These are phyloP conservation scores for Pseudopodoces humilis DNA, from an alignment of 2,113 vertebrate species.

Conservation along the genomic window DNA sequence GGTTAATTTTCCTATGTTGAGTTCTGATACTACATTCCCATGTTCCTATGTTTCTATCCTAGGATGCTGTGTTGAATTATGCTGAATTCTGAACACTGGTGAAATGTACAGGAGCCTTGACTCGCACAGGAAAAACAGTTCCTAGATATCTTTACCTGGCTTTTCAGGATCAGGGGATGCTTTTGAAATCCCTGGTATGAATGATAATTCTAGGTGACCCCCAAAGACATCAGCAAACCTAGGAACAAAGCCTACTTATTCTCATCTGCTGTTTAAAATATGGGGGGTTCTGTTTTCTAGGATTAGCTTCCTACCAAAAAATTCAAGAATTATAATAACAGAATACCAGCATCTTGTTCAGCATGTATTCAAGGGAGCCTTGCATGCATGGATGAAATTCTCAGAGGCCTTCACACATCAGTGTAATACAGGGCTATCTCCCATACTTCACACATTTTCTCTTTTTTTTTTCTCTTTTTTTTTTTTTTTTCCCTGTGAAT, in stretches of 20 bases:
- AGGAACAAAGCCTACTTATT: neutral
- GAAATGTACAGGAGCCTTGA: neutral
- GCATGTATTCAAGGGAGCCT: neutral
- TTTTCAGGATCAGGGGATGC: neutral
- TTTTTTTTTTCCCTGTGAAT: neutral
- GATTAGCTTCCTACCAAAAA: neutral
- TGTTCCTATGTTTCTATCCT: neutral
- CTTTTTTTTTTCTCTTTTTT: too few species aligned
- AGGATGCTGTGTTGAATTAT: neutral
- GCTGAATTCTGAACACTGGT: neutral
- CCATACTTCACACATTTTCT: neutral
- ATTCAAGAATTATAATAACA: neutral
- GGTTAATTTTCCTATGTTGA: neutral
- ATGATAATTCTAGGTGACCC: neutral
- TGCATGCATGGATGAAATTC: neutral
- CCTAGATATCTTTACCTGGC: neutral
- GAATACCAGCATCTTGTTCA: neutral
- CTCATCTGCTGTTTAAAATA: neutral
- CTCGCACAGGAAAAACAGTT: neutral
- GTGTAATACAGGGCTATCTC: neutral
- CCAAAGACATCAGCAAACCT: neutral
- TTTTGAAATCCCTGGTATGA: neutral
- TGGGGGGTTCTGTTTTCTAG: neutral
- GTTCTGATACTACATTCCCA: neutral
- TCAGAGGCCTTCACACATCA: neutral